Evolutionary conservation across 2,888 invertebrate genomes (phyloP).

Genomic region (Platycheirus albimanus): DNA sequence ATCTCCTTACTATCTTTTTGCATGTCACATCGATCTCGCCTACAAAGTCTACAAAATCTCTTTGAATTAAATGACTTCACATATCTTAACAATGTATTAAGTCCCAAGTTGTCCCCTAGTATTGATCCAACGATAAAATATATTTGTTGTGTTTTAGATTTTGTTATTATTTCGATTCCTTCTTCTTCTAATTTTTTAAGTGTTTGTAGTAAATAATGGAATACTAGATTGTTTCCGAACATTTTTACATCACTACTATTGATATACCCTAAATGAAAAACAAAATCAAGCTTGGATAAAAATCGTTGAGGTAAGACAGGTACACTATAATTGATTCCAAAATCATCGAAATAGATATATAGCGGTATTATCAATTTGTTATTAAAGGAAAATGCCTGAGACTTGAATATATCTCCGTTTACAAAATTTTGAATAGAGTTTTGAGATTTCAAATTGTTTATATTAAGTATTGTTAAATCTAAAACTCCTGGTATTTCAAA

Average conservation of each 20-base stretch:
- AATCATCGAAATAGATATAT: slow-evolving; percentile 40
- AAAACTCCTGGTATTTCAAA: slow-evolving; percentile 40
- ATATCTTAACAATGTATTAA: slow-evolving; percentile 20
- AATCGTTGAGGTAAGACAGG: slow-evolving; percentile 27
- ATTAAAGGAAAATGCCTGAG: slow-evolving; percentile 13
- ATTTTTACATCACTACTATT: slow-evolving; percentile 26
- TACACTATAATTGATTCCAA: slow-evolving; percentile 39
- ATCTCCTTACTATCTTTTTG: slow-evolving; percentile 8
- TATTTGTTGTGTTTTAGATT: neutral
- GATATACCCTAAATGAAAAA: slow-evolving; percentile 30
- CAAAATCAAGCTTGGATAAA: slow-evolving; percentile 13
- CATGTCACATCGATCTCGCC: slow-evolving; percentile 25
- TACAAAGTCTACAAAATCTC: slow-evolving; percentile 12
- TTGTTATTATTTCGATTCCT: slow-evolving; percentile 24
- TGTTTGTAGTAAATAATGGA: slow-evolving; percentile 32
- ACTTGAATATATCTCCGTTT: slow-evolving; percentile 21
- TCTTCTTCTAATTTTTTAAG: slow-evolving; percentile 25
- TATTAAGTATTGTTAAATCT: slow-evolving; percentile 34
- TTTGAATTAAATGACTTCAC: slow-evolving; percentile 22
- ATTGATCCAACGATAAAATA: slow-evolving; percentile 21
- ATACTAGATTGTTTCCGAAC: slow-evolving; percentile 32
- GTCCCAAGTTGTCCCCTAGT: slow-evolving; percentile 16
- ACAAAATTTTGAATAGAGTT: slow-evolving; percentile 14
- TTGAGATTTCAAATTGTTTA: slow-evolving; percentile 22
- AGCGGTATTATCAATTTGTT: slow-evolving; percentile 35